Evolutionary conservation across 2,888 invertebrate genomes (phyloP).

Genomic region (Celastrina argiolus): DNA sequence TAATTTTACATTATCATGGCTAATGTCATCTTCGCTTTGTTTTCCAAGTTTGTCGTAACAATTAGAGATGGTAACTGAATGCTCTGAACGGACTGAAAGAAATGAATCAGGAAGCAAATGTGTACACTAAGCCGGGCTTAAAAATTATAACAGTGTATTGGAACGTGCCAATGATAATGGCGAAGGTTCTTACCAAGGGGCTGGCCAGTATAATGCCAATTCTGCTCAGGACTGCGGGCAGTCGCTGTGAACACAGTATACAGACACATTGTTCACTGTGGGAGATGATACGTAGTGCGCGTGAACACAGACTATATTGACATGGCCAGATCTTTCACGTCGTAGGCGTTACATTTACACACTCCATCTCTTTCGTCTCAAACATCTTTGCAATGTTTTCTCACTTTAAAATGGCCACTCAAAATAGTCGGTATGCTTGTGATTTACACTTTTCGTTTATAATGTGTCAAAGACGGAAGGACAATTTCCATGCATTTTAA

Average conservation of each 20-base stretch:
- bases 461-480: conserved; percentile 37
- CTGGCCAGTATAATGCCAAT: conserved; percentile 97
- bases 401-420: conserved; percentile 58
- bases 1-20: too few relatives aligned
- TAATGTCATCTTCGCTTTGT: too few relatives aligned
- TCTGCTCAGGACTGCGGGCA: conserved; percentile 96
- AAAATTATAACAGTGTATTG: conserved; percentile 55
- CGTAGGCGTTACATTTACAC: conserved; percentile 27
- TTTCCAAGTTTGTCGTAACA: too few relatives aligned
- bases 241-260: conserved; percentile 91
- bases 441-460: conserved; percentile 16
- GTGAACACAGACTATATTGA: conserved; percentile 72
- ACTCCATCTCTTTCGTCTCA: conserved; percentile 24
- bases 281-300: conserved; percentile 69
- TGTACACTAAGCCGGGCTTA: background rate
- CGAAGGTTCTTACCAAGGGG: conserved; percentile 90
- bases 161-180: conserved; percentile 72
- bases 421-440: conserved; percentile 58
- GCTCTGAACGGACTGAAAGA: background rate
- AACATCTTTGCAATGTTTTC: conserved; percentile 74
- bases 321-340: conserved; percentile 52
- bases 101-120: background rate
- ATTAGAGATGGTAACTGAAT: too few relatives aligned
- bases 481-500: conserved; percentile 34
- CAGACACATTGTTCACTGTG: conserved; percentile 78